Base-by-base conservation (phyloP, 2,888 invertebrate genomes). In the Acronicta psi region DNA sequence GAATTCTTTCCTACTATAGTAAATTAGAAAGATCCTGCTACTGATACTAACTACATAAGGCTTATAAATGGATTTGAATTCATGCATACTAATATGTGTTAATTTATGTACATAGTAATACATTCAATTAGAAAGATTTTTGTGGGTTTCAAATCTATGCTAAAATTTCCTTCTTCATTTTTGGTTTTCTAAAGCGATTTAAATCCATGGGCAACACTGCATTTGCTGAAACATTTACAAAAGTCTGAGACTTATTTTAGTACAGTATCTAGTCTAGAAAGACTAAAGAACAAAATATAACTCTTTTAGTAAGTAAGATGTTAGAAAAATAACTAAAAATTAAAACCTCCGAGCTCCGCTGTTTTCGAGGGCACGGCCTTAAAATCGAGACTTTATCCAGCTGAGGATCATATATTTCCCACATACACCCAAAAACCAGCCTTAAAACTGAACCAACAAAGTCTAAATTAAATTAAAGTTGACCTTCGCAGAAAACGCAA, bases 401-500 rank as follows among this genome's bases (percentile, higher is more conserved):
- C 68, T 73, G 75, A 75, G 75, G 59, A 77, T 66, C 75, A 66
- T 64, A 74, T 60, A 68, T 57, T 60, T 50, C 42, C 23, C 2
- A 18, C 2, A 6, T 0, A 23, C 59, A 71, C 13, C 34, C 54
- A 36, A 74, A 75, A 69, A 25, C 31, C 44, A 25, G 76, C 73
- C 49, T 55, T 73, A 63, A n/a, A 0, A 0, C 31, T 14, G 9
- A 6, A 16, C 2, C 0, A 0, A 6, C 59, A 70, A 47, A 66
- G 73, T 69, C 41, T 34, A 64, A 55, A 74, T 66, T 77, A 20
- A 56, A 51, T 51, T 64, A 54, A 18, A 38, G 17, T 11, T 23
- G 8, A 44, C 40, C 62, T 75, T 75, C 73, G 77, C 80, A 81
- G 77, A 82, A 81, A 76, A 76, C 75, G 75, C 76, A 80, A 80